Percentiles rank a stretch among this genome's conserved stretches.
Conservation (phyloP, 2,888 invertebrate genomes). For the Ariolimax columbianus region DNA sequence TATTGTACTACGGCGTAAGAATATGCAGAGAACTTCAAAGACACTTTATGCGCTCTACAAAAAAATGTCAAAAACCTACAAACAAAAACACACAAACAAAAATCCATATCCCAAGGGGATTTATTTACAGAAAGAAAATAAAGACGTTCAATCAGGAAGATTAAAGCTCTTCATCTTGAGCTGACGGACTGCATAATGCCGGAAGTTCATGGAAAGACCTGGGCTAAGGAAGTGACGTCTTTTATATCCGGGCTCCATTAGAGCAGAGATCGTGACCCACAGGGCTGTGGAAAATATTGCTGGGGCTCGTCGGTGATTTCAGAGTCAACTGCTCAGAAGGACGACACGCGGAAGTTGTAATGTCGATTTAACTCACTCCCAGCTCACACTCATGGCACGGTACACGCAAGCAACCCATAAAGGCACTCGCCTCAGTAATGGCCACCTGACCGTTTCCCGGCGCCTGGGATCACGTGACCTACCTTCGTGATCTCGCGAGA, state of each 20-base stretch:
- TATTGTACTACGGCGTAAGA: too few relatives aligned
- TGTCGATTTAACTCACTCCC: conserved; percentile 54
- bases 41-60: too few relatives aligned
- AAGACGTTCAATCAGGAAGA: background rate
- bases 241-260: conserved; percentile 49
- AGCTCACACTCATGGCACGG: conserved; percentile 36
- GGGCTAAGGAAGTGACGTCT: conserved; percentile 45
- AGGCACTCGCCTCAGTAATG: conserved; percentile 49
- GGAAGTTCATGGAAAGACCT: conserved; percentile 29
- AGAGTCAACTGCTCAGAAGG: conserved; percentile 44
- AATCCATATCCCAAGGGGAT: background rate
- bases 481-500: conserved; percentile 43
- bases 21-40: too few relatives aligned
- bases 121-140: background rate
- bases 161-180: conserved; percentile 8
- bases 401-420: conserved; percentile 53
- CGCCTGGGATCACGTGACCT: conserved; percentile 48
- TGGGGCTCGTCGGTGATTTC: conserved; percentile 21
- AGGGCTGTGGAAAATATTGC: conserved; percentile 40
- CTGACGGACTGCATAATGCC: conserved; percentile 1
- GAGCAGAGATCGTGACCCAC: conserved; percentile 33
- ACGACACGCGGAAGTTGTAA: conserved; percentile 54
- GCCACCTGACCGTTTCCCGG: conserved; percentile 41
- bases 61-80: background rate
- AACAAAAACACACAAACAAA: background rate